A percentile compares a stretch with the other conserved stretches of the same genome.
These are phyloP conservation scores for Choristoneura rosaceana DNA, from an alignment of 2,888 invertebrate genomes.

Conservation along the genomic window DNA sequence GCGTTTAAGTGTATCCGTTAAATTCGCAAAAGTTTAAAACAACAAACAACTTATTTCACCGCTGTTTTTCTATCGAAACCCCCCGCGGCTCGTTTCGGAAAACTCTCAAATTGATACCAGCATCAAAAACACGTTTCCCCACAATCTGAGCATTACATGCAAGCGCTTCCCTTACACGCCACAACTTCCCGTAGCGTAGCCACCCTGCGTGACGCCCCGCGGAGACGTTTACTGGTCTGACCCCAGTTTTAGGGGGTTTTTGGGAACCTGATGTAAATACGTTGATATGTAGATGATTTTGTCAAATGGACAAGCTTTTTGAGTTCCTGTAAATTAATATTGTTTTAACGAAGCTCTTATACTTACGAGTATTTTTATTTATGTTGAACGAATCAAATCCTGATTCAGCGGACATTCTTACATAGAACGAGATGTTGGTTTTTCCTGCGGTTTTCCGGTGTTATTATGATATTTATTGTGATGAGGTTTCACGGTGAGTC, in stretches of 20 bases:
- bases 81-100: neutral
- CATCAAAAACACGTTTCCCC: constrained; percentile 18
- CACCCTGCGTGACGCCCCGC: constrained; percentile 18
- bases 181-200: constrained; percentile 2
- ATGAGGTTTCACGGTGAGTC: neutral
- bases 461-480: neutral
- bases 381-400: too few species aligned
- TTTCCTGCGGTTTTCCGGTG: too few species aligned
- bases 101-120: neutral
- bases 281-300: neutral
- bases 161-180: constrained; percentile 28
- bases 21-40: too few species aligned
- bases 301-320: neutral
- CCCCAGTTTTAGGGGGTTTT: constrained; percentile 13
- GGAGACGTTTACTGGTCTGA: neutral
- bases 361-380: too few species aligned
- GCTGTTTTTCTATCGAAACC: neutral
- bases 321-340: too few species aligned
- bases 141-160: constrained; percentile 30
- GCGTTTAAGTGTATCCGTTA: too few species aligned
- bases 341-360: too few species aligned
- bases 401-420: too few species aligned
- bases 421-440: too few species aligned
- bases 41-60: too few species aligned
- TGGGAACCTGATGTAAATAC: neutral